Evolutionary conservation across 1,140 invertebrate genomes (phyloP).

Genomic region (Brachionus koreanus): DNA sequence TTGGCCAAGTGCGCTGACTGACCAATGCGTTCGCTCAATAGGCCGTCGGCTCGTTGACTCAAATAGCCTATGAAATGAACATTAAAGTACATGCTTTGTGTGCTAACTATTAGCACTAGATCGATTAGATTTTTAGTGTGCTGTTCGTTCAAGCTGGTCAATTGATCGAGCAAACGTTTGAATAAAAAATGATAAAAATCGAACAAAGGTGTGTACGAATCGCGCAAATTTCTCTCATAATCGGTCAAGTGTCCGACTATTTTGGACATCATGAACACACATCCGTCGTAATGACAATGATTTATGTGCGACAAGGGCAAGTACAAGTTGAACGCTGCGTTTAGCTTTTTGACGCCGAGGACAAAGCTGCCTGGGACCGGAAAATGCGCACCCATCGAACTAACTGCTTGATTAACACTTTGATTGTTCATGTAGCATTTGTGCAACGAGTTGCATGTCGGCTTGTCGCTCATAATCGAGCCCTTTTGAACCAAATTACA

Average conservation of each 20-base stretch:
- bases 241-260: not conserved
- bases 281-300: slow-evolving; percentile 18
- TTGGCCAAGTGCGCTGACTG: not conserved
- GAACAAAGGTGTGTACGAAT: not conserved
- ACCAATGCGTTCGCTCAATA: not conserved
- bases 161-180: not conserved
- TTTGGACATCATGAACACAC: not conserved
- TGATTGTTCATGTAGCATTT: not conserved
- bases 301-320: not conserved
- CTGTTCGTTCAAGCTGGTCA: not conserved
- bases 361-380: not conserved
- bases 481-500: not conserved
- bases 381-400: slow-evolving; percentile 16
- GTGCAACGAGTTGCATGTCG: not conserved
- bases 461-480: not conserved
- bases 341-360: not conserved
- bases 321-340: not conserved
- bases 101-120: not conserved
- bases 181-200: not conserved
- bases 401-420: not conserved
- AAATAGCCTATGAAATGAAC: not conserved
- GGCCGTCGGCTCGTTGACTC: not conserved
- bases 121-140: not conserved
- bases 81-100: not conserved
- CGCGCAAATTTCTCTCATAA: not conserved